phyloP scores from a whole-genome alignment of 2,113 vertebrate genomes.

The Phylloscopus trochiloides region DNA sequence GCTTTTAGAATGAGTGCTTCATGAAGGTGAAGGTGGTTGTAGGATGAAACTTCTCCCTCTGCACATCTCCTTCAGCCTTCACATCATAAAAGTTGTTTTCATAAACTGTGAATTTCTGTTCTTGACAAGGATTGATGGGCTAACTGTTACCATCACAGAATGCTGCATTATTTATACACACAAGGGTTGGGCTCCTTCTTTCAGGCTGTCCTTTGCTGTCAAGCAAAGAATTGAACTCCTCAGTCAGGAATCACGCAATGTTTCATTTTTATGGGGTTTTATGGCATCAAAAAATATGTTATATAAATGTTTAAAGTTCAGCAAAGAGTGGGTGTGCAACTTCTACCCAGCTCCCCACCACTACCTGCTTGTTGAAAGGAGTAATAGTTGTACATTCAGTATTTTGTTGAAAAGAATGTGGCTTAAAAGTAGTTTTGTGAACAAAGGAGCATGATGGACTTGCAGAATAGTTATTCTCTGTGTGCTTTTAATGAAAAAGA shows the following conservation, averaged over 20 bases:
- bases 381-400: neutral
- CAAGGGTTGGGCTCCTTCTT: neutral
- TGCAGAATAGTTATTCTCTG: neutral
- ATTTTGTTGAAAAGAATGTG: neutral
- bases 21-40: fast-evolving
- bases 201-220: constrained; percentile 49
- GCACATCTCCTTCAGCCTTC: neutral
- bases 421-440: neutral
- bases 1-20: neutral
- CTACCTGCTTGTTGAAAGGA: neutral
- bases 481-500: neutral
- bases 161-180: constrained; percentile 51
- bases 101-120: constrained; percentile 3
- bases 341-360: neutral
- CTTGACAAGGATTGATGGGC: constrained; percentile 41
- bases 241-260: neutral
- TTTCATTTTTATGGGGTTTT: neutral
- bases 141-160: neutral
- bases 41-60: neutral
- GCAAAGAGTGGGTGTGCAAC: neutral
- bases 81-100: neutral
- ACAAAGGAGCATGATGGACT: neutral
- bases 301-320: neutral
- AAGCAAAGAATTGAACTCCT: neutral
- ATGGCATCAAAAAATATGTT: neutral